Conservation (phyloP, 2,797 vertebrate species). For the Tragopan temminckii region DNA sequence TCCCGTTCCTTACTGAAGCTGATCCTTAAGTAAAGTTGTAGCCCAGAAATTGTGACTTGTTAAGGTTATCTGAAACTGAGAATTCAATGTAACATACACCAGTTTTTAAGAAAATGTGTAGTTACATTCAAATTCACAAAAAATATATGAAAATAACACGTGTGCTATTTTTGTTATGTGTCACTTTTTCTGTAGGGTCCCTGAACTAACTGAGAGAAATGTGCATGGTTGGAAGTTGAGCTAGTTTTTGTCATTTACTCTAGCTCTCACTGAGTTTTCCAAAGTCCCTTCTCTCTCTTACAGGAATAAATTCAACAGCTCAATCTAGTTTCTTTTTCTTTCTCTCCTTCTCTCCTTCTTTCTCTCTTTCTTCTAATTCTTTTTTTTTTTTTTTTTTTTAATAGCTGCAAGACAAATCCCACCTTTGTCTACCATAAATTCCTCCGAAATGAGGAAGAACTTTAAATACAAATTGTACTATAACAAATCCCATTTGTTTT, state of each 20-base stretch:
- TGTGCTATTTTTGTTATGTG: neutral
- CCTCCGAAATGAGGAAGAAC: neutral
- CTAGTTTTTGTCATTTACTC: neutral
- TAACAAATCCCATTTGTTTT: conserved; percentile 13
- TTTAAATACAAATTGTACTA: conserved; percentile 11
- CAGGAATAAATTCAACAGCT: neutral
- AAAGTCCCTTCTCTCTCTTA: neutral
- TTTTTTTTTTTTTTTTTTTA: neutral
- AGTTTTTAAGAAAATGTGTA: neutral
- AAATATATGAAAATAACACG: neutral
- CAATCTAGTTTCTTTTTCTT: neutral
- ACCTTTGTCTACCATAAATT: neutral
- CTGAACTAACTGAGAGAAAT: neutral
- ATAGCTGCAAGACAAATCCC: neutral
- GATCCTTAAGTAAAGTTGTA: neutral
- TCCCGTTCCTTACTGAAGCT: neutral
- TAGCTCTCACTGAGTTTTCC: neutral
- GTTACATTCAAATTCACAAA: neutral
- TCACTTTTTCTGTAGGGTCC: neutral
- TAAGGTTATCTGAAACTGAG: neutral
- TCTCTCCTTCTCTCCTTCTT: neutral
- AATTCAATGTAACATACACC: neutral
- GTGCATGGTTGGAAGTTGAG: neutral
- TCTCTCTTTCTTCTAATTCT: neutral
- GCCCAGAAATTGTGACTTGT: neutral